phyloP scores from a whole-genome alignment of 2,113 vertebrate species.

The Sceloporus tristichus region DNA sequence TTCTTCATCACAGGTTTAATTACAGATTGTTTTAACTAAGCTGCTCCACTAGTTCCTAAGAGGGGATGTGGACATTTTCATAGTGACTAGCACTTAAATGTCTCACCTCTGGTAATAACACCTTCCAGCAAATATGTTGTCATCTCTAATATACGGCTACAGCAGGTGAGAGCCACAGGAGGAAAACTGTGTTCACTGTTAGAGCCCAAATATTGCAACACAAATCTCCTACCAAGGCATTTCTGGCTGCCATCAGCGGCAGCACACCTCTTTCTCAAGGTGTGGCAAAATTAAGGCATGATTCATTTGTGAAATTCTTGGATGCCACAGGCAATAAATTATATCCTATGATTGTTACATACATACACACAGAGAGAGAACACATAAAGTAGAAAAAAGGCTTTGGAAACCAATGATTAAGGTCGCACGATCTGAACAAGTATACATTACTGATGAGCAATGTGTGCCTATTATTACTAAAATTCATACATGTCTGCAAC shows the following conservation, averaged over 20 bases:
- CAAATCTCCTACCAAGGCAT: background rate
- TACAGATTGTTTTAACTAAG: background rate
- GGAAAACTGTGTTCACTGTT: background rate
- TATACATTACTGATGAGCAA: background rate
- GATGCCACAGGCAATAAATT: rapidly evolving
- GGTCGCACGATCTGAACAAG: background rate
- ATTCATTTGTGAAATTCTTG: background rate
- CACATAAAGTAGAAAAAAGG: background rate
- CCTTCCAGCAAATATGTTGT: background rate
- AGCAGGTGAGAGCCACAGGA: background rate
- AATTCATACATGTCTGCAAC: background rate
- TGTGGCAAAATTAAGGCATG: background rate
- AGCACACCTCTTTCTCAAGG: background rate
- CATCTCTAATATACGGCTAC: background rate
- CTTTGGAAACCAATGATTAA: background rate
- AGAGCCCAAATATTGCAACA: background rate
- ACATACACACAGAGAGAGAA: rapidly evolving
- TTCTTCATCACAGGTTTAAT: background rate
- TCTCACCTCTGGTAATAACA: slow-evolving; percentile 10
- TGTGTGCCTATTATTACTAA: background rate
- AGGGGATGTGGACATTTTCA: background rate
- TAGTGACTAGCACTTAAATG: background rate
- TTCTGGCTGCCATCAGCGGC: background rate
- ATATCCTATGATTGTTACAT: background rate
- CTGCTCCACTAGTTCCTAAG: background rate